These are phyloP conservation scores for Jordanella pulchra DNA, from an alignment of 2,797 vertebrate species.

Conservation along the genomic window DNA sequence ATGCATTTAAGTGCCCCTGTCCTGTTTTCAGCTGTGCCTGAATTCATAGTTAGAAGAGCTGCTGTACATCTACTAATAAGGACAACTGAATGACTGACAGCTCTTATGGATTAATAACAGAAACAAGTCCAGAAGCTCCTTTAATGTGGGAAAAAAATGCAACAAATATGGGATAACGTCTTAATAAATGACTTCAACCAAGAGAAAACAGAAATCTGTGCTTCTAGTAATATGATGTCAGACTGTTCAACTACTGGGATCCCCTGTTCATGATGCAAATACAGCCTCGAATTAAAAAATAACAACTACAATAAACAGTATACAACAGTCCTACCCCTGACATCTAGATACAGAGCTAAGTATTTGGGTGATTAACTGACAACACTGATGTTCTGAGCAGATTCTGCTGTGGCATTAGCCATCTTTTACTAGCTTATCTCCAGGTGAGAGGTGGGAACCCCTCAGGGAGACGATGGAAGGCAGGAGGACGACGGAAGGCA, in stretches of 20 bases:
- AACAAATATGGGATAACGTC: neutral
- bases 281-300: neutral
- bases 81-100: neutral
- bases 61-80: neutral
- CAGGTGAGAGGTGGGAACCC: too few species aligned
- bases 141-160: neutral
- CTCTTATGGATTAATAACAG: neutral
- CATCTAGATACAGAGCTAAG: too few species aligned
- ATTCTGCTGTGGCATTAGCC: too few species aligned
- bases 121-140: neutral
- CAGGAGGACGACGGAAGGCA: too few species aligned
- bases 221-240: neutral
- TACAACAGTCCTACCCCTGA: too few species aligned
- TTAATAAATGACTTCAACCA: neutral
- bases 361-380: too few species aligned
- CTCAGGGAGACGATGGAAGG: too few species aligned
- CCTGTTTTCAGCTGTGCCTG: neutral
- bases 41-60: neutral
- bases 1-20: neutral
- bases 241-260: too few species aligned
- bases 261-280: neutral
- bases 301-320: too few species aligned
- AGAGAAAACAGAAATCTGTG: neutral
- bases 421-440: too few species aligned
- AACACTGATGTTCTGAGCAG: too few species aligned